Percentiles rank a stretch among this genome's conserved stretches.
Evolutionary conservation across 2,113 vertebrate genomes (phyloP).

Genomic region (Emydocephalus ijimae): DNA sequence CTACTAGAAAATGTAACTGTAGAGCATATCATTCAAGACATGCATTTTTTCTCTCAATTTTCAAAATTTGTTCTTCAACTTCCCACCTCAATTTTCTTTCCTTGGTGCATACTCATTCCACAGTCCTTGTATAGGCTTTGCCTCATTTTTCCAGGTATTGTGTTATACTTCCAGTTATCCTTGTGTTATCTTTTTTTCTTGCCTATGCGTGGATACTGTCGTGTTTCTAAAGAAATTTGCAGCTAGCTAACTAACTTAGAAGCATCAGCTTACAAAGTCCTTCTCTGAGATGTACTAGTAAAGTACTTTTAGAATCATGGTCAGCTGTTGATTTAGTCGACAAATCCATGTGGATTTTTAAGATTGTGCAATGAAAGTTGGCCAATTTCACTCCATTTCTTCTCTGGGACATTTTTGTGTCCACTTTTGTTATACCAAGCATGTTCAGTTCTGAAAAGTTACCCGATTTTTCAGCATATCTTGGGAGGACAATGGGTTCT

Average conservation of each 20-base stretch:
- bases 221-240: neutral
- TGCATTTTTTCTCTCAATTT: neutral
- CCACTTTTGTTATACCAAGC: neutral
- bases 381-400: neutral
- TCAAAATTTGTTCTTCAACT: neutral
- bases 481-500: neutral
- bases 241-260: neutral
- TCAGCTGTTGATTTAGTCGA: neutral
- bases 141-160: neutral
- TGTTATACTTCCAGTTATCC: neutral
- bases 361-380: neutral
- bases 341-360: neutral
- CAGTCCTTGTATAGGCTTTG: neutral
- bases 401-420: neutral
- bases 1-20: neutral
- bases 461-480: neutral
- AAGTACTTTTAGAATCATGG: neutral
- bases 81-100: neutral
- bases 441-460: neutral
- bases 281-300: neutral
- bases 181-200: neutral
- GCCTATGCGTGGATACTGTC: neutral
- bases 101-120: neutral
- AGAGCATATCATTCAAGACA: neutral
- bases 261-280: neutral